Conservation (phyloP, 2,113 vertebrate genomes). For the Genyomyrus donnyi region DNA sequence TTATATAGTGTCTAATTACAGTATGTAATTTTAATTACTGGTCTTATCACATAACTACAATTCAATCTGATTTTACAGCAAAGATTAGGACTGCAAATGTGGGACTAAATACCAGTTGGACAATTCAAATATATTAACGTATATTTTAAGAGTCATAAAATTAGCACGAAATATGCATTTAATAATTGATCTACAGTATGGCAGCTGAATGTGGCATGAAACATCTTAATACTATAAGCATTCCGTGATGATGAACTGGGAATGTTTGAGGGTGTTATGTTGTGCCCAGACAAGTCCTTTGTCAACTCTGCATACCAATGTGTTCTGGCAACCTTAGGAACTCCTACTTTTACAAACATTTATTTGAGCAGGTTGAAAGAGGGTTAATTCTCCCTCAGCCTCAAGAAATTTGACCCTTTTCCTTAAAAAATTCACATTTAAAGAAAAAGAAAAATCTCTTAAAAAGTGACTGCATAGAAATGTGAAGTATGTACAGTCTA, state of each 20-base stretch:
- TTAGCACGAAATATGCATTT: neutral
- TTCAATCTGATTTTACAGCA: neutral
- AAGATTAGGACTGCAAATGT: neutral
- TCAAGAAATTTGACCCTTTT: neutral
- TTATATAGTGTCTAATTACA: neutral
- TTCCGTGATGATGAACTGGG: neutral
- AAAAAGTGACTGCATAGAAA: neutral
- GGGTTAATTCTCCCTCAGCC: neutral
- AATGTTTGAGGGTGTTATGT: neutral
- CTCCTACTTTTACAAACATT: constrained; percentile 2
- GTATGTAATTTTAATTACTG: neutral
- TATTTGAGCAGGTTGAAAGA: neutral
- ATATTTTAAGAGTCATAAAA: neutral
- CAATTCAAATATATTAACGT: neutral
- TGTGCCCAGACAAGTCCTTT: constrained; percentile 19
- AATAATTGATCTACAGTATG: neutral
- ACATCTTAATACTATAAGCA: neutral
- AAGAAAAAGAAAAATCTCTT: neutral
- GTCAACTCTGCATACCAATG: constrained; percentile 4
- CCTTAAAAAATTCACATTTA: neutral
- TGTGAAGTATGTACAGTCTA: neutral
- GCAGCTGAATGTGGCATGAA: neutral
- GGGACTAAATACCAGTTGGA: neutral
- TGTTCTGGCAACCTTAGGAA: neutral
- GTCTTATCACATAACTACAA: neutral